phyloP scores from a whole-genome alignment of 2,113 vertebrate species.

The Poecile atricapillus region DNA sequence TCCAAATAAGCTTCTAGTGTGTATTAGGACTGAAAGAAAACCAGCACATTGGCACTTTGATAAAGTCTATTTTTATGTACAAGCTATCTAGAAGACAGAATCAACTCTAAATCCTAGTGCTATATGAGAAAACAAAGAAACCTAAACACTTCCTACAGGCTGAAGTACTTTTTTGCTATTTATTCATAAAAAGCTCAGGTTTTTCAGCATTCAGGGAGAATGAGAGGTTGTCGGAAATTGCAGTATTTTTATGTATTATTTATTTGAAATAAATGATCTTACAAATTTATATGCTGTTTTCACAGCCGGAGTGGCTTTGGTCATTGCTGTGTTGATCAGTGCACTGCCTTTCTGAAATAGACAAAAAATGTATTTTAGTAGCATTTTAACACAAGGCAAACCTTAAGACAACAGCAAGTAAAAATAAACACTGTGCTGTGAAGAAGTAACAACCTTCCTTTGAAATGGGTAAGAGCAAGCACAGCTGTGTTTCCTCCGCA shows the following conservation, averaged over 20 bases:
- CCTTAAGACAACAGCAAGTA: background rate
- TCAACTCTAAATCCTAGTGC: background rate
- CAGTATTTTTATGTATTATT: background rate
- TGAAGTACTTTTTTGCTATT: background rate
- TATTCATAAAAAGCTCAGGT: background rate
- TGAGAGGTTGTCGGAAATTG: background rate
- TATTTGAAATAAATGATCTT: conserved; percentile 57
- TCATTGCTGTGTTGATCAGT: conserved; percentile 90
- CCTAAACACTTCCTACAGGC: background rate
- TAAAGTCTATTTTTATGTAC: background rate
- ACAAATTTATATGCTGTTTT: conserved; percentile 83
- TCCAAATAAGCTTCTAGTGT: background rate
- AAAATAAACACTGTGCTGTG: background rate
- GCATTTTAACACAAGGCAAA: background rate
- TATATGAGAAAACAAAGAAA: background rate
- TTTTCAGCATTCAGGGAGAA: background rate
- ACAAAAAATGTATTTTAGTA: background rate
- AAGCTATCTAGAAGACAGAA: background rate
- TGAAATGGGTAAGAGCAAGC: background rate
- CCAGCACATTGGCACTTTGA: background rate
- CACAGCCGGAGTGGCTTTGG: conserved; percentile 85
- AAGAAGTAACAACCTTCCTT: background rate
- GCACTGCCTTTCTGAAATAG: conserved; percentile 86
- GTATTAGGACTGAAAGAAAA: background rate
- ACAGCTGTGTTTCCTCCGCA: conserved; percentile 59